Percentiles rank a stretch among this genome's conserved stretches.
Evolutionary conservation across 1,140 invertebrate species (phyloP).

Genomic region (Drosophila erecta): DNA sequence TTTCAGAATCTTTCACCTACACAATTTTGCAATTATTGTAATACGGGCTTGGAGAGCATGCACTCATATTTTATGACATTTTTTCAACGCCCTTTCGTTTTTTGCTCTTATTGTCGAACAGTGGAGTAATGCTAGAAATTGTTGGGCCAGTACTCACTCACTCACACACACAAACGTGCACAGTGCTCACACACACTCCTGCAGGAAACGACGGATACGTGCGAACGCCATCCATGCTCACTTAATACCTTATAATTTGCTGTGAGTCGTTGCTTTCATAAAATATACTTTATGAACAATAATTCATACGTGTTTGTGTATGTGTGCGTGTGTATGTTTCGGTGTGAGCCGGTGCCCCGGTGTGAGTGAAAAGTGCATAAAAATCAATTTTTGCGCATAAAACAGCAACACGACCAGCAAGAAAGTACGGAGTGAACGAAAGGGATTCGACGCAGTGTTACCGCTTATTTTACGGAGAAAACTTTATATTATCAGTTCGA

Average conservation of each 20-base stretch:
- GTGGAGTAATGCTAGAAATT: constrained; percentile 37
- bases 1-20: constrained; percentile 66
- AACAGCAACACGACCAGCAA: constrained; percentile 48
- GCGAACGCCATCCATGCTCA: constrained; percentile 70
- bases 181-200: background rate
- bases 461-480: no score
- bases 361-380: constrained; percentile 74
- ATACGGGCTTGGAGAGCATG: constrained; percentile 44
- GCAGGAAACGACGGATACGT: constrained; percentile 46
- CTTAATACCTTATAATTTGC: constrained; percentile 83
- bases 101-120: constrained; percentile 29
- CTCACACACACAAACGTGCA: background rate
- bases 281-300: constrained; percentile 83
- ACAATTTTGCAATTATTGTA: constrained; percentile 81
- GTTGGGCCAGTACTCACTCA: constrained; percentile 30
- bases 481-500: no score
- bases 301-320: constrained; percentile 69
- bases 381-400: constrained; percentile 83
- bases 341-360: constrained; percentile 6
- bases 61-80: constrained; percentile 70
- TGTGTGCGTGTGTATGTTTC: constrained; percentile 48
- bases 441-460: constrained; percentile 1
- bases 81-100: constrained; percentile 23
- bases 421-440: constrained; percentile 3
- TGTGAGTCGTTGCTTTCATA: constrained; percentile 81